Base-by-base conservation (phyloP, 2,888 invertebrate genomes). In the Fissipunctia ypsillon region DNA sequence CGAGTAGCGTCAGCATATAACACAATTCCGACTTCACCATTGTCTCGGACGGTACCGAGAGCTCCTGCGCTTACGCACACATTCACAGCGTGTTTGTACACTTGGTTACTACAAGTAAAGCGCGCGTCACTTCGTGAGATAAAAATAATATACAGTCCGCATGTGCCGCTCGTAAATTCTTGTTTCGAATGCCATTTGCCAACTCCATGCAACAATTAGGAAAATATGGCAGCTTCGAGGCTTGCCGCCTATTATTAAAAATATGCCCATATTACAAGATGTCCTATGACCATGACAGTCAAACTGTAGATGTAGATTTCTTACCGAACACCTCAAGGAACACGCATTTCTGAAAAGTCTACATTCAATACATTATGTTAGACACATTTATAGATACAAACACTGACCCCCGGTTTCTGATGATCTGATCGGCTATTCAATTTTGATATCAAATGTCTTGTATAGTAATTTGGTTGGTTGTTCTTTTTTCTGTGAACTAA, bases 281-380 rank as follows among this genome's bases (percentile, higher is more conserved):
- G 5, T 31, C 16, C 16, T 61, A 16, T 65, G 43, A 50, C 19
- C 65, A 38, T 50, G 5, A 52, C 31, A 48, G 22, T 54, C 16
- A 54, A 52, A 56, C 50, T 63, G 35, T 10, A 12, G 48, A 19
- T 69, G 35, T 38, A 41, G n/a, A 31, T 16, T 54, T 19, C 19
- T 45, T 25, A 56, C 38, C 9, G 4, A 52, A 52, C 22, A 16
- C n/a, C 25, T 16, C 14, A 66, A 73, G 16, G 50, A 31, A 54
- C 31, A 54, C 16, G 48, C n/a, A 57, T 61, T 45, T 50, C 78
- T 77, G 77, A 45, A 77, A 78, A 56, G 22, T 66, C 43, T 78
- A 52, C 10, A 59, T 73, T 65, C 16, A 78, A 60, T 43, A 66
- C 28, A 72, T 69, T 71, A 54, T 56, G 78, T 78, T 72, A 78